Percentiles rank a stretch among this genome's conserved stretches.
Conservation (phyloP, 2,113 vertebrate species). For the Cercopithecus mona region DNA sequence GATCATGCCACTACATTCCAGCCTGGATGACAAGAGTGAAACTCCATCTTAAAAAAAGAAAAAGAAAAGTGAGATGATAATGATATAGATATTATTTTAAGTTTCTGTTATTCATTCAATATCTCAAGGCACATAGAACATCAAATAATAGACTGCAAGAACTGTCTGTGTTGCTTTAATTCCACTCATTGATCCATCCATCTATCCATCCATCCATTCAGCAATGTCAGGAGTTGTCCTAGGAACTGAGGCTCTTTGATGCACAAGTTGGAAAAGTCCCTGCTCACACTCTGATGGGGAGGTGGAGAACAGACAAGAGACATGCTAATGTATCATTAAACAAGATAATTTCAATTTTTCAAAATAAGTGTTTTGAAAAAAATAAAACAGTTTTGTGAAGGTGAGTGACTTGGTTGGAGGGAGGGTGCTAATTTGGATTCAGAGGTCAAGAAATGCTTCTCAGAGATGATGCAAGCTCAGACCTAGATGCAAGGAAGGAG, state of each 20-base stretch:
- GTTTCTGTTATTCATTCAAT: background rate
- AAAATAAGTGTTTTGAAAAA: background rate
- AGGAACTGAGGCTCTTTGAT: background rate
- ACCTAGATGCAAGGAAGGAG: background rate
- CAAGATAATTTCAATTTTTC: background rate
- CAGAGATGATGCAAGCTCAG: background rate
- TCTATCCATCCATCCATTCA: background rate
- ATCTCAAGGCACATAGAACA: background rate
- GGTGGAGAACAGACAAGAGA: background rate
- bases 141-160: background rate
- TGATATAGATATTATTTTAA: background rate
- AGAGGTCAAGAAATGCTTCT: background rate
- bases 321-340: too few relatives aligned
- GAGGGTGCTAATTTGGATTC: background rate
- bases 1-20: too few relatives aligned
- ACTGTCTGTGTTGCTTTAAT: background rate
- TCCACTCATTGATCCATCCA: background rate
- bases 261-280: background rate
- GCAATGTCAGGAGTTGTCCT: accelerated
- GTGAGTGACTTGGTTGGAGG: background rate
- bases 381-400: background rate
- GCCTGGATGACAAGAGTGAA: too few relatives aligned
- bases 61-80: background rate
- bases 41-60: too few relatives aligned
- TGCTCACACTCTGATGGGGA: background rate